These are phyloP conservation scores for Argyrosomus regius DNA, from an alignment of 2,797 vertebrate species.

Conservation along the genomic window DNA sequence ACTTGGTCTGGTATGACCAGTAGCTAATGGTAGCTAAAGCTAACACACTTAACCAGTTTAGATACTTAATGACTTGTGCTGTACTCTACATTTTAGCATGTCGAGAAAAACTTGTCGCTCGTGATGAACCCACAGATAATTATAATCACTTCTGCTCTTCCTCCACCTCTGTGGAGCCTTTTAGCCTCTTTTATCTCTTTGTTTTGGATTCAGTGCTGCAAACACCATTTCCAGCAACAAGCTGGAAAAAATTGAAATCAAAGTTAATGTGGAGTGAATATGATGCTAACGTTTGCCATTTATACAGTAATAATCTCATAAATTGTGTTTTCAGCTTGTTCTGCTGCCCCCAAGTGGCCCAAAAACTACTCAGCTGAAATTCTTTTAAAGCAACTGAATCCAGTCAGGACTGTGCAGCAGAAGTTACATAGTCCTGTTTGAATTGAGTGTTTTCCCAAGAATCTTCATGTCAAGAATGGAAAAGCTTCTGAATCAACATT, in stretches of 20 bases:
- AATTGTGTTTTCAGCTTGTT: slow-evolving; percentile 7
- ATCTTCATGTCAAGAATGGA: slow-evolving; percentile 28
- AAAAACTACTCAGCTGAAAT: background rate
- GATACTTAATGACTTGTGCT: background rate
- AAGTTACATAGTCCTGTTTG: background rate
- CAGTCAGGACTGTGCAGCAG: background rate
- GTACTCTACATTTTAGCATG: background rate
- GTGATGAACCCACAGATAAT: no score
- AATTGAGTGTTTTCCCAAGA: slow-evolving; percentile 18
- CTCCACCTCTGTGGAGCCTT: no score
- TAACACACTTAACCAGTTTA: background rate
- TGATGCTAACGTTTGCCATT: no score
- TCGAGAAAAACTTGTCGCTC: no score
- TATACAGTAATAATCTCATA: background rate
- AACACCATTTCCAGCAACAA: background rate
- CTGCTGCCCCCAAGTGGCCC: slow-evolving; percentile 1
- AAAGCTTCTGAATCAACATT: slow-evolving; percentile 51
- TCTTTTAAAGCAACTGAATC: slow-evolving; percentile 12
- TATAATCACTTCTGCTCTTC: no score
- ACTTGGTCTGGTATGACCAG: background rate
- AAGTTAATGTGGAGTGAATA: no score
- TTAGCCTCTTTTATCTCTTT: no score
- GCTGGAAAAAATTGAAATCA: no score
- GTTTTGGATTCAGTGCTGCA: no score
- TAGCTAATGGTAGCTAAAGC: background rate